phyloP scores from a whole-genome alignment of 2,888 invertebrate species.

The Anarsia innoxiella region DNA sequence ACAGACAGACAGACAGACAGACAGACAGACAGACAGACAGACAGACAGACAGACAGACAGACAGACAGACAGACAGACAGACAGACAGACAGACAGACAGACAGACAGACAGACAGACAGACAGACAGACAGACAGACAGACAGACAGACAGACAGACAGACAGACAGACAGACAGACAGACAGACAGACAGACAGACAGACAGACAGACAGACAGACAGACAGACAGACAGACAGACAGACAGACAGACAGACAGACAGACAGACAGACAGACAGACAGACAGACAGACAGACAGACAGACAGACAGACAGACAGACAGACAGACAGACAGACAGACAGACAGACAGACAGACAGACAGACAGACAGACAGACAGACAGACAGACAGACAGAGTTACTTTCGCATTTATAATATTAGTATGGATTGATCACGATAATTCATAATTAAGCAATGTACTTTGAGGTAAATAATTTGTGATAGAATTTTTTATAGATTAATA shows the following conservation, averaged over 20 bases:
- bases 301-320: too few relatives aligned
- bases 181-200: neutral
- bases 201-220: neutral
- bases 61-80: neutral
- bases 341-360: too few relatives aligned
- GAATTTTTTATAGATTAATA: too few relatives aligned
- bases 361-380: too few relatives aligned
- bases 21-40: neutral
- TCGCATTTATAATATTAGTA: too few relatives aligned
- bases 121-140: neutral
- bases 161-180: neutral
- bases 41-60: neutral
- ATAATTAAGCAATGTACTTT: too few relatives aligned
- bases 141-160: neutral
- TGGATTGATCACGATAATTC: too few relatives aligned
- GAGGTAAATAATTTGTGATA: too few relatives aligned
- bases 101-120: neutral
- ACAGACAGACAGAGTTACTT: too few relatives aligned
- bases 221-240: neutral
- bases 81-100: neutral
- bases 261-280: neutral
- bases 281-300: too few relatives aligned
- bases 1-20: neutral
- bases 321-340: too few relatives aligned
- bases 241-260: neutral